phyloP scores from a whole-genome alignment of 2,888 invertebrate species.

The Doris montereyensis region DNA sequence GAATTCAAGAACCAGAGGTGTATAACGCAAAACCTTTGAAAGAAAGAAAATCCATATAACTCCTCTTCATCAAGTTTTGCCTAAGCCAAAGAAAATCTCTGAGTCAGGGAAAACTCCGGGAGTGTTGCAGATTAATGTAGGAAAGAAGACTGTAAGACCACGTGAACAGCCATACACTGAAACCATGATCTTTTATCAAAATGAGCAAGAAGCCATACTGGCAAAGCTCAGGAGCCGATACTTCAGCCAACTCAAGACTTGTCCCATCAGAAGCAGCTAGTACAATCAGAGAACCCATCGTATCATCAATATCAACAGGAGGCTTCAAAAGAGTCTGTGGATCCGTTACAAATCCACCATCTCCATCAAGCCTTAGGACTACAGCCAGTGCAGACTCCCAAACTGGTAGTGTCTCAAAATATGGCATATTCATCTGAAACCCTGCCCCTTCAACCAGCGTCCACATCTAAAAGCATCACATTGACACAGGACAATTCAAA shows the following conservation, averaged over 20 bases:
- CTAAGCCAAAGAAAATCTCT: not conserved
- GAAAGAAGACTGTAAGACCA: not conserved
- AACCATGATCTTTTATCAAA: not conserved
- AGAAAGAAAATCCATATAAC: slow-evolving; percentile 18
- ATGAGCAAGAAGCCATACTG: no score
- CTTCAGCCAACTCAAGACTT: slow-evolving; percentile 35
- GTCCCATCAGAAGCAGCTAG: slow-evolving; percentile 35
- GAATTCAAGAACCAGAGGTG: not conserved
- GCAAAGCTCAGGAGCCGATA: not conserved
- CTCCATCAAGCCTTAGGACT: not conserved
- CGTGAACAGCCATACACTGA: not conserved
- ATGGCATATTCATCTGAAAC: not conserved
- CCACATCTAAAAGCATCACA: not conserved
- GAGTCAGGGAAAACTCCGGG: not conserved
- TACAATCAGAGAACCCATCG: not conserved
- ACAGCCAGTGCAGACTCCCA: not conserved
- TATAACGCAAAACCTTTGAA: not conserved
- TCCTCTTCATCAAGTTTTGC: no score
- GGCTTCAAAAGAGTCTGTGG: no score
- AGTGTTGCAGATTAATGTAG: not conserved
- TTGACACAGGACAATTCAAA: not conserved
- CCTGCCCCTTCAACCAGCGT: not conserved
- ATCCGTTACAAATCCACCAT: no score
- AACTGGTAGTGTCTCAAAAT: not conserved
- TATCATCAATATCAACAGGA: not conserved